These are phyloP conservation scores for Anthoscopus minutus DNA, from an alignment of 2,113 vertebrate species.

Conservation along the genomic window DNA sequence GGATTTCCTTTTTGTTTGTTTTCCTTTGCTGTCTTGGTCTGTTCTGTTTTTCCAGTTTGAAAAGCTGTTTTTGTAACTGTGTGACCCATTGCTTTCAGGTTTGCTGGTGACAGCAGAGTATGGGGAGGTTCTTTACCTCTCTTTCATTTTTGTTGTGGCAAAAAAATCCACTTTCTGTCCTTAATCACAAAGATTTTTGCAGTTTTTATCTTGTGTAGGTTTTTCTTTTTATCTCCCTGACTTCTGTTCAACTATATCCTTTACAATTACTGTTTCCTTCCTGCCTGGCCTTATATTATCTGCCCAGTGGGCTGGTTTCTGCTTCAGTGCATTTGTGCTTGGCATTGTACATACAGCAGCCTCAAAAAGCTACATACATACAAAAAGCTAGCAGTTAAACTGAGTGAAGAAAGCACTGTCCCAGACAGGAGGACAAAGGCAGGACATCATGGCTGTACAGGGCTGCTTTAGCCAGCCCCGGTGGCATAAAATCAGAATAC, in stretches of 20 bases:
- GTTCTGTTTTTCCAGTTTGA: background rate
- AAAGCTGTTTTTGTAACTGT: background rate
- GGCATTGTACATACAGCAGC: accelerated
- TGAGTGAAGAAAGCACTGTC: background rate
- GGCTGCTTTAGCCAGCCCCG: background rate
- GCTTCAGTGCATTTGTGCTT: background rate
- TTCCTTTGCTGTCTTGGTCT: background rate
- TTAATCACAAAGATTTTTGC: background rate
- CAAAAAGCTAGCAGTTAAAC: background rate
- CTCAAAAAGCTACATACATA: background rate
- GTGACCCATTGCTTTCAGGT: background rate
- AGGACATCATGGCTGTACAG: background rate
- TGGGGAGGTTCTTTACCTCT: background rate
- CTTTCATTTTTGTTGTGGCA: background rate
- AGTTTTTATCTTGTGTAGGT: background rate
- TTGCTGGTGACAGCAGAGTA: background rate
- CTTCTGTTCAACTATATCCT: background rate
- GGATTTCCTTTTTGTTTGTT: background rate
- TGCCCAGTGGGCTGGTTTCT: background rate
- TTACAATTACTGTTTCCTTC: background rate
- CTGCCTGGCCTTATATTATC: background rate
- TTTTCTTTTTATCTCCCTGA: background rate
- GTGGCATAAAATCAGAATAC: background rate
- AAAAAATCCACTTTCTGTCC: background rate
- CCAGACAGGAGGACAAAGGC: background rate